phyloP scores from a whole-genome alignment of 2,888 invertebrate genomes.

The Drosophila neonasuta region DNA sequence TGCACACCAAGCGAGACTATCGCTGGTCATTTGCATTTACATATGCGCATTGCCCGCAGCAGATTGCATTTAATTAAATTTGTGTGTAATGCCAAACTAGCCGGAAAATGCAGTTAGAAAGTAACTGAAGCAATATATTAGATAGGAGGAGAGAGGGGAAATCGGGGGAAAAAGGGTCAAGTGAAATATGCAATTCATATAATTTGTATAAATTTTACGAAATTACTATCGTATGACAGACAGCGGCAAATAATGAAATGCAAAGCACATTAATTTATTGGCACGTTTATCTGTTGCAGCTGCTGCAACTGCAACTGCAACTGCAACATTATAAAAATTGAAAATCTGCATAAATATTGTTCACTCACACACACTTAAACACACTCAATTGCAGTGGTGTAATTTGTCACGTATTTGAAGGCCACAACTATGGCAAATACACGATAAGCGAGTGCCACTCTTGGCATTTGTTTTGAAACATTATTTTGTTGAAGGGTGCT shows the following conservation, averaged over 20 bases:
- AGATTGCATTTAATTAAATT: slow-evolving; percentile 71
- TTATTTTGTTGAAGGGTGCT: slow-evolving; percentile 19
- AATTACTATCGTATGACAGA: slow-evolving; percentile 45
- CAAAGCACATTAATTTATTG: slow-evolving; percentile 74
- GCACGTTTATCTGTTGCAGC: slow-evolving; percentile 66
- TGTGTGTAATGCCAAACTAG: slow-evolving; percentile 59
- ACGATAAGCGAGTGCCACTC: slow-evolving; percentile 58
- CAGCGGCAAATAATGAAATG: slow-evolving; percentile 64
- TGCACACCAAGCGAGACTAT: not conserved
- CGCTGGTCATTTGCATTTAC: slow-evolving; percentile 53
- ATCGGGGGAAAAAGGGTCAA: not conserved
- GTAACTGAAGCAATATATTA: slow-evolving; percentile 20
- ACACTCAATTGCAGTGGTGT: slow-evolving; percentile 6
- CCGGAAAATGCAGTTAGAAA: slow-evolving; percentile 48
- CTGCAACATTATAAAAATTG: slow-evolving; percentile 43
- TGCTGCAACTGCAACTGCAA: slow-evolving; percentile 31
- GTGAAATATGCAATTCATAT: slow-evolving; percentile 22
- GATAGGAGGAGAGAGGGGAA: slow-evolving; percentile 14
- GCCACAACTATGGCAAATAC: slow-evolving; percentile 36
- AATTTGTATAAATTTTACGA: slow-evolving; percentile 32
- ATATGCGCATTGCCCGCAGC: slow-evolving; percentile 68
- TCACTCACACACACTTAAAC: not conserved
- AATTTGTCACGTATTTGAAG: slow-evolving; percentile 11
- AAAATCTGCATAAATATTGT: slow-evolving; percentile 66
- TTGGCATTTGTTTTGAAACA: slow-evolving; percentile 19